Evolutionary conservation across 2,113 vertebrate genomes (phyloP), one percentile per base, ranked within the genome.

Genomic region (Lepus timidus): DNA sequence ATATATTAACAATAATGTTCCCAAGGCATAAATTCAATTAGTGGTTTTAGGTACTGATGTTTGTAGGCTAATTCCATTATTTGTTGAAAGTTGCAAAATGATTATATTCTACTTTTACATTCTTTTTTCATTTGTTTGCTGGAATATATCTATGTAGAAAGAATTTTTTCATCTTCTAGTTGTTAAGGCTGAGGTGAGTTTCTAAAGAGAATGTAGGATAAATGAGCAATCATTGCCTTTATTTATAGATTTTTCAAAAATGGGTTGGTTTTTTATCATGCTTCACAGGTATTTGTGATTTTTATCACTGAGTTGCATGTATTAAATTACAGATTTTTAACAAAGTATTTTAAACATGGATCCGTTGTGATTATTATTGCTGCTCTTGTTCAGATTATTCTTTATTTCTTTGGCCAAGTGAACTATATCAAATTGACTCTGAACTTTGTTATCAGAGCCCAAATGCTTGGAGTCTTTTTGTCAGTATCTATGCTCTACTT

Each of bases 111-210:
- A 80, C 44, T 29, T 87, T 14, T n/a, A 39, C 29, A 31, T 79
- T 79, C 19, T 10, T 79, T 88, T 55, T 88, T n/a, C 27, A 89
- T 44, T 80, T 83, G 51, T 85, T 78, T 95, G 5, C 36, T 95
- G 12, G 14, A 85, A n/a, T 88, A 64, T 29, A 8, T 90, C 20
- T 74, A 6, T 23, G 65, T 31, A 51, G 8, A 93, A 87, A 84
- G 67, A 58, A 64, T 71, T 33, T 31, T 84, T 51, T 85, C 4
- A 36, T 80, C n/a, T 58, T 71, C 4, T 88, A 64, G 2, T n/a
- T 85, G 6, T 75, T 86, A 88, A 87, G 29, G 16, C 11, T 52
- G 22, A 84, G 23, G 19, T 71, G 4, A 76, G 22, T 88, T 51
- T 90, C 13, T 36, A 87, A 0, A 31, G 31, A 10, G 76, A 93